phyloP scores from a whole-genome alignment of 53 echinoderm and acorn worm genomes.

The Zoroaster sp. region DNA sequence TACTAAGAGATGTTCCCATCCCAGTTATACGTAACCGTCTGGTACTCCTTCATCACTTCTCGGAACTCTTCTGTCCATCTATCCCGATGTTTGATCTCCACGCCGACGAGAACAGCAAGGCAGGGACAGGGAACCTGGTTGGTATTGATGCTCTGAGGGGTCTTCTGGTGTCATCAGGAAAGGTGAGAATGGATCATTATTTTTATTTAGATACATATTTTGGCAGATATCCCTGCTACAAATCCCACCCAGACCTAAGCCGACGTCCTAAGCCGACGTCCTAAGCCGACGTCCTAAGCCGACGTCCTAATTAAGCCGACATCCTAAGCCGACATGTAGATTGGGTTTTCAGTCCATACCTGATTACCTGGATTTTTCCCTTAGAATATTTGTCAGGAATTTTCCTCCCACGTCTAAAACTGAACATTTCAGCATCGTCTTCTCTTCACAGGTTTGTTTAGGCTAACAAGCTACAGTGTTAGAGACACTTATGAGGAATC shows the following conservation, averaged over 20 bases:
- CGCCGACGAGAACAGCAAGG: slow-evolving; percentile 28
- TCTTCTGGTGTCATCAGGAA: slow-evolving; percentile 90
- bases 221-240: too few relatives aligned
- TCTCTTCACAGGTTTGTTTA: background rate
- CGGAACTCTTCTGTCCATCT: slow-evolving; percentile 97
- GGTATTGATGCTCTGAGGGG: slow-evolving; percentile 96
- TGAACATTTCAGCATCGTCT: background rate
- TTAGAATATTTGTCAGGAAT: too few relatives aligned
- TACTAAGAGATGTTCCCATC: slow-evolving; percentile 85
- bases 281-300: too few relatives aligned
- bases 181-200: slow-evolving; percentile 72
- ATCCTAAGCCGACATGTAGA: background rate
- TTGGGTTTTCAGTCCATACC: background rate
- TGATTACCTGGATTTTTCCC: background rate
- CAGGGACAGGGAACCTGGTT: slow-evolving; percentile 70
- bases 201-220: too few relatives aligned
- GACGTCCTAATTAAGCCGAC: too few relatives aligned
- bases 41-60: slow-evolving; percentile 95
- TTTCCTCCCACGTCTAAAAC: background rate
- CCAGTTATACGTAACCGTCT: slow-evolving; percentile 88
- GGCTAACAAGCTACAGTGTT: background rate
- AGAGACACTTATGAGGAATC: background rate
- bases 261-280: too few relatives aligned
- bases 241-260: too few relatives aligned
- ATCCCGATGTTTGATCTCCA: slow-evolving; percentile 98